phyloP scores from a whole-genome alignment of 2,113 vertebrate genomes.

The Asarcornis scutulata region DNA sequence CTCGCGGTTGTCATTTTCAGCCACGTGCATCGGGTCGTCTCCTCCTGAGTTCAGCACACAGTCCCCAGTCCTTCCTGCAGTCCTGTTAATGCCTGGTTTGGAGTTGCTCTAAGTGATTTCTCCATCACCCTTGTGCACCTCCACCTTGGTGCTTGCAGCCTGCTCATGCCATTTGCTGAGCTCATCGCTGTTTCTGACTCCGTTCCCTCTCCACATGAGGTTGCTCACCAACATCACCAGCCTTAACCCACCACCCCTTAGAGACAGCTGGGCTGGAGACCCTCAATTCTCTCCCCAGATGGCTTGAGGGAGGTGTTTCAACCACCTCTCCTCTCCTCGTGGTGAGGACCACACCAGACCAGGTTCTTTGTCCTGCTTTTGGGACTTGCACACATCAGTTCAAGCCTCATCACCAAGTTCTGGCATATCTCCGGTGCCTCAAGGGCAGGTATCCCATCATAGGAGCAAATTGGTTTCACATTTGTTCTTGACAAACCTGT shows the following conservation, averaged over 20 bases:
- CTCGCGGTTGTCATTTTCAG: fast-evolving
- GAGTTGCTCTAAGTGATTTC: background rate
- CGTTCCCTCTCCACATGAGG: background rate
- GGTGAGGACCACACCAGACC: too few species aligned
- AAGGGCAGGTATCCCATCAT: background rate
- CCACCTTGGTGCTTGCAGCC: background rate
- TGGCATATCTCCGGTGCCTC: too few species aligned
- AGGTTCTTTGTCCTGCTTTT: background rate
- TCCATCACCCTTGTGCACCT: background rate
- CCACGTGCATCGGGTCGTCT: background rate
- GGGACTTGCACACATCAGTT: background rate
- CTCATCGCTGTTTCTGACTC: background rate
- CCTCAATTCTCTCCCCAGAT: background rate
- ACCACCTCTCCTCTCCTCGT: background rate
- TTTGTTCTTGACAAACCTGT: background rate
- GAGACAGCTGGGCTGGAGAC: background rate
- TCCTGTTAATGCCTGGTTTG: background rate
- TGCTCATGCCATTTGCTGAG: background rate
- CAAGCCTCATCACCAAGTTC: background rate
- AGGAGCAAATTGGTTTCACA: background rate
- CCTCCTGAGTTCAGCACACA: background rate
- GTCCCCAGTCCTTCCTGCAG: background rate
- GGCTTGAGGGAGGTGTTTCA: background rate
- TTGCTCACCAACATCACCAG: background rate
- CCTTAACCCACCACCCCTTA: background rate